Conservation (phyloP, 2,113 vertebrate genomes). For the Coryphaenoides rupestris region DNA sequence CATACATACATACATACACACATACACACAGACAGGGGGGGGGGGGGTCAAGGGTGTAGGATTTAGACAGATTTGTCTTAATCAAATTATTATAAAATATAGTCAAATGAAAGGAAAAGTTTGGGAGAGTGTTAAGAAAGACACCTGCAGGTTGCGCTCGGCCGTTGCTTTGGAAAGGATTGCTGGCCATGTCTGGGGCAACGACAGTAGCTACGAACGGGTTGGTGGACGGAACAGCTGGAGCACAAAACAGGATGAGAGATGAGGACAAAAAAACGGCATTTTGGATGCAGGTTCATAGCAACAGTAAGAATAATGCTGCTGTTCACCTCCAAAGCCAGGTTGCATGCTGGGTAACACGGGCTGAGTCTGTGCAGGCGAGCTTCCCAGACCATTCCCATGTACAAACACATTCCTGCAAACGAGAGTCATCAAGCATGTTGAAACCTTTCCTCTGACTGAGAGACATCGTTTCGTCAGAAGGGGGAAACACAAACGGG, state of each 20-base stretch:
- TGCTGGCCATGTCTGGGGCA: slow-evolving; percentile 87
- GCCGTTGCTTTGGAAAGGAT: slow-evolving; percentile 93
- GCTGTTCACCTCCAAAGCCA: slow-evolving; percentile 85
- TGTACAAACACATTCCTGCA: slow-evolving; percentile 86
- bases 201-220: slow-evolving; percentile 88
- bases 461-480: background rate
- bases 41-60: too few species aligned
- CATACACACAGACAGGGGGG: too few species aligned
- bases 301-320: slow-evolving; percentile 1
- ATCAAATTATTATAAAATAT: too few species aligned
- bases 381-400: slow-evolving; percentile 80
- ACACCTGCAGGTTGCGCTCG: slow-evolving; percentile 75
- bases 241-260: slow-evolving; percentile 33
- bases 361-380: slow-evolving; percentile 80
- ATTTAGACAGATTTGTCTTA: too few species aligned
- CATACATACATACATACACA: too few species aligned
- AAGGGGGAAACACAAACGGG: too few species aligned
- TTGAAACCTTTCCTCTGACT: background rate
- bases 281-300: background rate
- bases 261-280: background rate
- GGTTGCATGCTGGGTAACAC: slow-evolving; percentile 83
- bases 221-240: slow-evolving; percentile 89
- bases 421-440: too few species aligned
- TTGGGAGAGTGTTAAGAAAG: background rate
- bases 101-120: too few species aligned